A percentile compares a stretch with the other conserved stretches of the same genome.
phyloP scores from a whole-genome alignment of 2,113 vertebrate species.

The Phaetusa simplex region DNA sequence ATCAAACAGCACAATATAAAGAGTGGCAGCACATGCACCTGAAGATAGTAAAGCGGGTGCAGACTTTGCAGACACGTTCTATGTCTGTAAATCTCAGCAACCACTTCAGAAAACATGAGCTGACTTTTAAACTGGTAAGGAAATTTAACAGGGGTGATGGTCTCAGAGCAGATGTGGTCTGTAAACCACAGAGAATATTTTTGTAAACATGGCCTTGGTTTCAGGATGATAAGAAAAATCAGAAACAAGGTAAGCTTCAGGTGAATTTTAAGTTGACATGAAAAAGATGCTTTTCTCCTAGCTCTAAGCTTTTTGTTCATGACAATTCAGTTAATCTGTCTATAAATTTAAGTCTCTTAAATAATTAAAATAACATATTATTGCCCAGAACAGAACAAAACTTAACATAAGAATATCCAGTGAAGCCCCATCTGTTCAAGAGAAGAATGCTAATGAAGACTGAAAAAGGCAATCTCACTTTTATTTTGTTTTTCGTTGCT shows the following conservation, averaged over 20 bases:
- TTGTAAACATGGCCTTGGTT: neutral
- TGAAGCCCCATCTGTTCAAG: slow-evolving; percentile 45
- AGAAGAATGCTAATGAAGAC: slow-evolving; percentile 51
- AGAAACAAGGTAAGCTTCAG: neutral
- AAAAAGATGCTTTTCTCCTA: neutral
- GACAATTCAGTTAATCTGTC: neutral
- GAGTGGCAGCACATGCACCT: neutral
- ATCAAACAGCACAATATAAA: neutral
- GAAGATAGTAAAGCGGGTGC: neutral
- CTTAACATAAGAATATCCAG: slow-evolving; percentile 1
- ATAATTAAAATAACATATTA: neutral
- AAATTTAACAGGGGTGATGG: neutral
- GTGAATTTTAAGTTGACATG: neutral
- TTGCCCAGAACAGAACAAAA: slow-evolving; percentile 12
- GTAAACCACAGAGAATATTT: neutral
- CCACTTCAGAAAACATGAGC: neutral
- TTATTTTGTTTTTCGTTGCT: slow-evolving; percentile 30
- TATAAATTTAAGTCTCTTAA: neutral
- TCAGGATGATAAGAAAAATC: neutral
- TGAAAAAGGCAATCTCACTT: slow-evolving; percentile 25
- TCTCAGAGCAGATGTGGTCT: neutral
- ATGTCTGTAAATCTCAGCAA: neutral
- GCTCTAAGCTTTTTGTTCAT: neutral
- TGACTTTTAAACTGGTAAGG: neutral
- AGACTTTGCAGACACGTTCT: neutral